These are phyloP conservation scores for Caenorhabditis macrosperma DNA, from an alignment of 2,888 invertebrate genomes.

Conservation along the genomic window DNA sequence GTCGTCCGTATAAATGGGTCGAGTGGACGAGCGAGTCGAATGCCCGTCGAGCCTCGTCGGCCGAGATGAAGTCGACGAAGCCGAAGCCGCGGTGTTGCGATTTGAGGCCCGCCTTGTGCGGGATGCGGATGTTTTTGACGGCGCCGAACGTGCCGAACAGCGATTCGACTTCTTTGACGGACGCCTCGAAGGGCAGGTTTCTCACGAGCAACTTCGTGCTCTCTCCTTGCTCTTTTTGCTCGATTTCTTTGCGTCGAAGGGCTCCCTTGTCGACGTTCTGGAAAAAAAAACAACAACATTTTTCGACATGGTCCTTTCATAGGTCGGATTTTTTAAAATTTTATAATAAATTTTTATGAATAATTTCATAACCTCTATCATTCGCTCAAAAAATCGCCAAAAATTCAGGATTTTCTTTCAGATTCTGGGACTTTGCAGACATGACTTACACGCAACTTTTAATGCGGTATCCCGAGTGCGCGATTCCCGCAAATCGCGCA, in stretches of 20 bases:
- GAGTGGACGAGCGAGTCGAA: slow-evolving; percentile 89
- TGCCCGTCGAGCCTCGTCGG: slow-evolving; percentile 92
- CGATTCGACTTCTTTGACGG: slow-evolving; percentile 80
- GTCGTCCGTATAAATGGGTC: slow-evolving; percentile 96
- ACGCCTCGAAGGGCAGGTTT: slow-evolving; percentile 89
- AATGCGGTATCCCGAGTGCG: too few relatives aligned
- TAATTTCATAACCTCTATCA: too few relatives aligned
- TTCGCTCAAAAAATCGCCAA: too few relatives aligned
- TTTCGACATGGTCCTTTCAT: too few relatives aligned
- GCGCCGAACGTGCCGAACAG: slow-evolving; percentile 91
- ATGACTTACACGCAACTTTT: too few relatives aligned
- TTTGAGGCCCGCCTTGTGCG: slow-evolving; percentile 85
- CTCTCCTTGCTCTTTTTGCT: slow-evolving; percentile 69
- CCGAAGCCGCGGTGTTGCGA: slow-evolving; percentile 91
- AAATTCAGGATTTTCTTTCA: too few relatives aligned
- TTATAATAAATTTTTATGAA: too few relatives aligned
- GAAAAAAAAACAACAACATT: not conserved
- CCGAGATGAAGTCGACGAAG: slow-evolving; percentile 90
- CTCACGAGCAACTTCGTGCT: slow-evolving; percentile 91
- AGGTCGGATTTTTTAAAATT: too few relatives aligned
- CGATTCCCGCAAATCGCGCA: too few relatives aligned
- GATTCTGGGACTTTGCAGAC: too few relatives aligned
- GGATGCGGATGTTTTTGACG: slow-evolving; percentile 90
- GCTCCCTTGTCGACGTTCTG: slow-evolving; percentile 55
- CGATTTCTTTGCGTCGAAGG: slow-evolving; percentile 83